Conservation (phyloP, 2,113 vertebrate genomes). For the Panthera tigris region DNA sequence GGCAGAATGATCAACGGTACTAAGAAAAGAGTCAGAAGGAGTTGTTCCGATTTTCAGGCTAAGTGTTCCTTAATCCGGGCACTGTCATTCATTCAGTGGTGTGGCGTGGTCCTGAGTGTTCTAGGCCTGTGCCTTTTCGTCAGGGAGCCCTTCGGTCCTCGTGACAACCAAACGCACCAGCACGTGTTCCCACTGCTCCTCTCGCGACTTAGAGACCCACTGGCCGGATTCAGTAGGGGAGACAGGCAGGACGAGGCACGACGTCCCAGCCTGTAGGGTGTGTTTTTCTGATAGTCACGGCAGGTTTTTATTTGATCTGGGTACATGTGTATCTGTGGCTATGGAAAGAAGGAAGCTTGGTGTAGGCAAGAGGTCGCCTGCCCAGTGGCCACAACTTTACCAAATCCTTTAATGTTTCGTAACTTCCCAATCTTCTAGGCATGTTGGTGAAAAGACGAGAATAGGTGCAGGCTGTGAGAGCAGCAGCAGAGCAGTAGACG, state of each 20-base stretch:
- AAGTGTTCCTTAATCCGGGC: neutral
- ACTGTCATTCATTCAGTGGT: neutral
- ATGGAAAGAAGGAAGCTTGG: neutral
- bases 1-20: neutral
- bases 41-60: neutral
- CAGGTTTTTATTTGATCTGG: neutral
- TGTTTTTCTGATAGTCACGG: neutral
- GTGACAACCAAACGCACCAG: neutral
- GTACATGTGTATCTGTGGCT: neutral
- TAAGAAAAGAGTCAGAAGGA: neutral
- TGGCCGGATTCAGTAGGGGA: neutral
- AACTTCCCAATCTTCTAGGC: neutral
- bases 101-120: neutral
- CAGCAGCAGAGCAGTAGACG: neutral
- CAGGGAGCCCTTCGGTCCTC: neutral
- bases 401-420: neutral
- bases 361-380: neutral
- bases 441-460: neutral
- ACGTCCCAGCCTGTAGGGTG: neutral
- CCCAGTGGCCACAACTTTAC: neutral
- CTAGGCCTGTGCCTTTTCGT: neutral
- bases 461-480: neutral
- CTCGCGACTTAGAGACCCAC: neutral
- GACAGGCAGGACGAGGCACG: neutral
- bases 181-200: neutral